phyloP scores from a whole-genome alignment of 2,113 vertebrate species.

The Chloropsis cyanopogon region DNA sequence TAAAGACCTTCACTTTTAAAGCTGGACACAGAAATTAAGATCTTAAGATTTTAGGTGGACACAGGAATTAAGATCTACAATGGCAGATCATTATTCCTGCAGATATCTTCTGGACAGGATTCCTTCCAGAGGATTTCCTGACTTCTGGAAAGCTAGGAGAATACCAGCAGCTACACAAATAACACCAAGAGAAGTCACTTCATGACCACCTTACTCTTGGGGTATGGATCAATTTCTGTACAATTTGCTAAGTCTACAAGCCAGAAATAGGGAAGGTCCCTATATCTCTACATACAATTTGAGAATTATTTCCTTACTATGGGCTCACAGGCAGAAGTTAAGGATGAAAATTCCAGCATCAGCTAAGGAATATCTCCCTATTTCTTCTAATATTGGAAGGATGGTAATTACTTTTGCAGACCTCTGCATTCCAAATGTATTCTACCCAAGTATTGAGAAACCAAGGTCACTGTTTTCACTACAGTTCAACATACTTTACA shows the following conservation, averaged over 20 bases:
- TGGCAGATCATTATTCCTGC: not conserved
- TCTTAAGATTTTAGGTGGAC: not conserved
- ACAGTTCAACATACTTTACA: not conserved
- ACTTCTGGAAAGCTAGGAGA: not conserved
- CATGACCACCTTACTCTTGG: not conserved
- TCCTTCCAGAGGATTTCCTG: not conserved
- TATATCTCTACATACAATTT: not conserved
- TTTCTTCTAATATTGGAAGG: not conserved
- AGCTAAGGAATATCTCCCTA: not conserved
- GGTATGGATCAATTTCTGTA: not conserved
- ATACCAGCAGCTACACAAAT: not conserved
- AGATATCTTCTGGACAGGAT: not conserved
- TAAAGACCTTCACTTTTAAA: not conserved
- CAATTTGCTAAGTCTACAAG: not conserved
- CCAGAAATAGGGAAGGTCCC: not conserved
- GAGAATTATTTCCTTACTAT: not conserved
- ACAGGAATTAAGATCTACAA: not conserved
- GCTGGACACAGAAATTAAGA: not conserved
- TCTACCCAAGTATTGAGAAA: not conserved
- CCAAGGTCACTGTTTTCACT: not conserved
- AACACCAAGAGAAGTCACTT: not conserved
- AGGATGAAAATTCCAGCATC: not conserved
- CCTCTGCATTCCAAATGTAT: not conserved
- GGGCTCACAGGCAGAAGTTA: not conserved
- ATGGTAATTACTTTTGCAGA: not conserved